These are phyloP conservation scores for Suricata suricatta DNA, from an alignment of 2,113 vertebrate genomes.

Conservation along the genomic window DNA sequence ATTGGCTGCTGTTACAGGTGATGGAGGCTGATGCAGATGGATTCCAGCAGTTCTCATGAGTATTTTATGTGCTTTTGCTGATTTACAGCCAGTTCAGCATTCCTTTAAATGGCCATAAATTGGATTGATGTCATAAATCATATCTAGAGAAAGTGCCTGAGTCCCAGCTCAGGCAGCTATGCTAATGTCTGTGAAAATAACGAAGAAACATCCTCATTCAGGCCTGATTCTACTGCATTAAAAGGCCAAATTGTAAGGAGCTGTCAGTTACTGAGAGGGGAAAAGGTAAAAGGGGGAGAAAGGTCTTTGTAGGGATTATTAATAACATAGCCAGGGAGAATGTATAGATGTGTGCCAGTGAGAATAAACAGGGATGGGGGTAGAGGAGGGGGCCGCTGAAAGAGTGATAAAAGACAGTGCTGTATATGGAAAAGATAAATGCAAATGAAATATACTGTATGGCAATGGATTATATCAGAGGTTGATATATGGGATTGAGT, in stretches of 20 bases:
- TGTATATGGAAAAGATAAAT: conserved; percentile 77
- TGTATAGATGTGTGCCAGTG: conserved; percentile 53
- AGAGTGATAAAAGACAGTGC: conserved; percentile 65
- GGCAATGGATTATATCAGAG: conserved; percentile 73
- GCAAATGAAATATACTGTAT: conserved; percentile 78
- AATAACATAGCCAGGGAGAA: conserved; percentile 68
- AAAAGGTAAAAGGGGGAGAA: conserved; percentile 79
- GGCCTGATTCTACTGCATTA: conserved; percentile 57
- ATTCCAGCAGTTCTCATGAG: conserved; percentile 87
- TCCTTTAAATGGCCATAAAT: conserved; percentile 91
- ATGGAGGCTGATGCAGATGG: conserved; percentile 84
- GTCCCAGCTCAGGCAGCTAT: conserved; percentile 82
- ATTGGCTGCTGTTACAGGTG: conserved; percentile 81
- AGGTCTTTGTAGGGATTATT: conserved; percentile 79
- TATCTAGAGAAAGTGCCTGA: conserved; percentile 83
- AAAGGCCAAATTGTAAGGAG: conserved; percentile 80
- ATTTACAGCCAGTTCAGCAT: conserved; percentile 90
- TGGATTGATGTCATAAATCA: conserved; percentile 90
- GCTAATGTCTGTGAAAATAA: conserved; percentile 83
- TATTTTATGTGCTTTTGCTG: conserved; percentile 88
- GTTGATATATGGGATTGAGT: conserved; percentile 73
- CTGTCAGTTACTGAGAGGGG: conserved; percentile 78
- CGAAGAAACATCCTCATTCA: conserved; percentile 82
- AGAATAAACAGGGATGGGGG: conserved; percentile 44
- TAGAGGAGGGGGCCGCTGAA: neutral